These are phyloP conservation scores for Forbesichthys papilliferus DNA, from an alignment of 2,113 vertebrate species.

Conservation along the genomic window DNA sequence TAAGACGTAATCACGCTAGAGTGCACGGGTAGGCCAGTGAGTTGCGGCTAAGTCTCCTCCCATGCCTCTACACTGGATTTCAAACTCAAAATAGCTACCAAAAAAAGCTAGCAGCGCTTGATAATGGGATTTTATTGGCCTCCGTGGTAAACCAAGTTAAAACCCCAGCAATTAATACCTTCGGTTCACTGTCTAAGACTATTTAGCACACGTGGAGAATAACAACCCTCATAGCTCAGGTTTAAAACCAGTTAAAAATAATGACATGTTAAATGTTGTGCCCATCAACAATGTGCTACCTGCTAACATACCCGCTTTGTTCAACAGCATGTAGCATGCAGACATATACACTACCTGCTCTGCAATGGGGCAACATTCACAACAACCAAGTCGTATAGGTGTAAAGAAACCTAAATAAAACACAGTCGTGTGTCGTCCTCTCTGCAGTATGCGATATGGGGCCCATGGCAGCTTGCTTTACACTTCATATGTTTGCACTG, in stretches of 20 bases:
- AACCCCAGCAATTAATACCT: neutral
- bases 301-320: no score
- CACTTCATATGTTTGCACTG: slow-evolving; percentile 39
- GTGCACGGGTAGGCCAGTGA: neutral
- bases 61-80: neutral
- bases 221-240: no score
- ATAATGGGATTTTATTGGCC: slow-evolving; percentile 1
- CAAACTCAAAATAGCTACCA: no score
- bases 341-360: neutral
- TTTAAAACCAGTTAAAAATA: no score
- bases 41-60: neutral
- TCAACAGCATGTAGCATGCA: neutral
- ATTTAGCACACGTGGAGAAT: no score
- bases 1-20: neutral
- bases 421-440: neutral
- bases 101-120: neutral
- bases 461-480: slow-evolving; percentile 21
- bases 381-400: no score
- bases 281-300: no score
- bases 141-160: slow-evolving; percentile 1
- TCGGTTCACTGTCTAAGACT: neutral
- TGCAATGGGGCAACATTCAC: no score
- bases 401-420: no score
- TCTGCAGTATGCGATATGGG: neutral
- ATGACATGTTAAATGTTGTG: no score